Base-by-base conservation (phyloP, 1,140 invertebrate species). In the Aphaenogaster rudis region DNA sequence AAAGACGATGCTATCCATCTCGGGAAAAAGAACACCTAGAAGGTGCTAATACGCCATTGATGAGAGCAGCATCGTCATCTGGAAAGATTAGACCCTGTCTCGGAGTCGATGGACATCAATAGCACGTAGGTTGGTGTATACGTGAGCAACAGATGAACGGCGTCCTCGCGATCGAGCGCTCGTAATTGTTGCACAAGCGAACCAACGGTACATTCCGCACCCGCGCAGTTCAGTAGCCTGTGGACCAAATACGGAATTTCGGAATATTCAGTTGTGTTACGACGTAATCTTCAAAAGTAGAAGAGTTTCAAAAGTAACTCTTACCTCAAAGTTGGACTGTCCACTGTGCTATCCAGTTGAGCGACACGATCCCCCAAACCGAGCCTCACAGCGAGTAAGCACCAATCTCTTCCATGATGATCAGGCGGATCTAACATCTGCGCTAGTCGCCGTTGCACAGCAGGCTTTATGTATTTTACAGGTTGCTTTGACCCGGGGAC, bases 321-420 rank as follows among this genome's bases (percentile, higher is more conserved):
- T 66, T 86, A 95, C 95, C 94, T 93, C 52, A 95, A 86, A 9
- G 94, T 95, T 64, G 95, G 95, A 89, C 95, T 95, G 66, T 93
- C 93, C 7, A 95, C 92, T 81, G 92, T 94, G 64, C 93, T 95
- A 66, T 95, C 95, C 54, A 95, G 89, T 77, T 95, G 94, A 13
- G 94, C 95, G 8, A 95, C 95, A 33, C 93, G 93, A 91, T 95
- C 95, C 6, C 94, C 94, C 45, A 95, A 94, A 36, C 97, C 97
- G 45, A 98, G 94, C 85, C 97, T 96, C 1, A 98, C 96, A 5
- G 98, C 98, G 45, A 98, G 93, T 78, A 98, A 95, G 93, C 97
- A 98, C 98, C 98, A 98, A 93, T 98, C 98, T 87, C 97, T 96
- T 13, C 98, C 98, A 92, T 98, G 97, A 3, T 96, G 96, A 93